Percentiles rank a stretch among this genome's conserved stretches.
Conservation (phyloP, 2,113 vertebrate species). For the Theropithecus gelada region DNA sequence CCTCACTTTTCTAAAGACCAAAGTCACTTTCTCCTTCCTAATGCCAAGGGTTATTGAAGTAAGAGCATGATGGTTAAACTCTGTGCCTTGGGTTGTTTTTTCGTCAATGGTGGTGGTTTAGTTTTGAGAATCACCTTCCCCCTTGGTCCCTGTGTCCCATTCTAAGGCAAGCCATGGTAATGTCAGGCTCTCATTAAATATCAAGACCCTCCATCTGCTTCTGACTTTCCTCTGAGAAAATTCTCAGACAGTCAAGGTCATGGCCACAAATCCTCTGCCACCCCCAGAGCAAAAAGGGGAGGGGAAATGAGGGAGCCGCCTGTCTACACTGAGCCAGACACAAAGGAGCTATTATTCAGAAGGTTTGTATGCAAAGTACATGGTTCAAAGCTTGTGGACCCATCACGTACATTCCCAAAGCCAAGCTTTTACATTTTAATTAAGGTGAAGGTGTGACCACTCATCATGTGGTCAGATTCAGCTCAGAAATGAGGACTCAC, state of each 20-base stretch:
- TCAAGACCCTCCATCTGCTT: slow-evolving; percentile 68
- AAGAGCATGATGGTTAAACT: no score
- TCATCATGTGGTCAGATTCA: slow-evolving; percentile 29
- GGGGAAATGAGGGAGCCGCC: background rate
- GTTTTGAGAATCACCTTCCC: background rate
- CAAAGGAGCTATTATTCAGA: slow-evolving; percentile 59
- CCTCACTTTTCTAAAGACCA: background rate
- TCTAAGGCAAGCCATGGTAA: background rate
- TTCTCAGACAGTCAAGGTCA: slow-evolving; percentile 64
- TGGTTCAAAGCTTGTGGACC: slow-evolving; percentile 43
- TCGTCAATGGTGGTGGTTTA: background rate
- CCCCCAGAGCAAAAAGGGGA: slow-evolving; percentile 33
- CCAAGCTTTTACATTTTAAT: slow-evolving; percentile 33
- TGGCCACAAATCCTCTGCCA: slow-evolving; percentile 63
- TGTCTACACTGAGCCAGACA: slow-evolving; percentile 24
- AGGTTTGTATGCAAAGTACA: background rate
- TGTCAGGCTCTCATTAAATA: slow-evolving; percentile 57
- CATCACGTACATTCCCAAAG: background rate
- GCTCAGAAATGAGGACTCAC: background rate
- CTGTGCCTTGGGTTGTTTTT: background rate
- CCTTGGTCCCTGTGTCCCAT: background rate
- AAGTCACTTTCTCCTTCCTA: background rate
- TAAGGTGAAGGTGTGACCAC: no score
- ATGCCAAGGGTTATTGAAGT: rapidly evolving
- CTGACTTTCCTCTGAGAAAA: slow-evolving; percentile 58